Percentiles rank a stretch among this genome's conserved stretches.
Evolutionary conservation across 2,113 vertebrate genomes (phyloP).

Genomic region (Muntiacus muntjak): DNA sequence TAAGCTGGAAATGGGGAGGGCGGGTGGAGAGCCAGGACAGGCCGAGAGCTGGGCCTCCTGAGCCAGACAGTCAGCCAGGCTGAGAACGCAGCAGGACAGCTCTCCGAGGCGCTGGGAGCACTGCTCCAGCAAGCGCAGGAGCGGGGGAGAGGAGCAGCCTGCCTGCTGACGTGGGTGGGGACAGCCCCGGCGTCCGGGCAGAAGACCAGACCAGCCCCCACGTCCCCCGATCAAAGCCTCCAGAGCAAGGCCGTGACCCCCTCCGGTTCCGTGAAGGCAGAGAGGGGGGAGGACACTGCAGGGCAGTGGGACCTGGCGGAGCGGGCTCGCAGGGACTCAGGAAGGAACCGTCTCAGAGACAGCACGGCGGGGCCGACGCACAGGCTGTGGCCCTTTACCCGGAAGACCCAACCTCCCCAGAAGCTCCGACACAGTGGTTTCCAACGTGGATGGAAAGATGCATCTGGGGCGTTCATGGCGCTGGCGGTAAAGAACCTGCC

Average conservation of each 20-base stretch:
- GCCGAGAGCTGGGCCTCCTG: background rate
- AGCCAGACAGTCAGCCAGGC: background rate
- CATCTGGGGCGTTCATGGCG: background rate
- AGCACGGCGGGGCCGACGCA: background rate
- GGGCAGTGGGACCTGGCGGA: rapidly evolving
- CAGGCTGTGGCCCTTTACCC: background rate
- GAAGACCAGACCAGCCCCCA: background rate
- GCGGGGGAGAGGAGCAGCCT: too few relatives aligned
- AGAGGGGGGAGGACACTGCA: background rate
- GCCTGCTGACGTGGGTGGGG: background rate
- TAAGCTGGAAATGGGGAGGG: background rate
- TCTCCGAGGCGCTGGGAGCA: background rate
- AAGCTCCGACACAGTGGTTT: background rate
- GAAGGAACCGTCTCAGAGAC: background rate
- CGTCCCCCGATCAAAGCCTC: background rate
- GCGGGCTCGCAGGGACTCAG: background rate
- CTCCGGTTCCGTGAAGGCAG: rapidly evolving
- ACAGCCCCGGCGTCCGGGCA: rapidly evolving
- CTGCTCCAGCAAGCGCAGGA: background rate
- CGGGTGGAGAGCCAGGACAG: background rate
- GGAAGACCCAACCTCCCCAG: background rate
- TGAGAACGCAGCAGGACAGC: background rate
- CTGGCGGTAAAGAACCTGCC: background rate
- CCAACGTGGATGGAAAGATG: background rate
- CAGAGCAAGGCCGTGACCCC: background rate